A percentile compares a stretch with the other conserved stretches of the same genome.
Conservation (phyloP, 2,113 vertebrate species). For the Dascyllus trimaculatus region DNA sequence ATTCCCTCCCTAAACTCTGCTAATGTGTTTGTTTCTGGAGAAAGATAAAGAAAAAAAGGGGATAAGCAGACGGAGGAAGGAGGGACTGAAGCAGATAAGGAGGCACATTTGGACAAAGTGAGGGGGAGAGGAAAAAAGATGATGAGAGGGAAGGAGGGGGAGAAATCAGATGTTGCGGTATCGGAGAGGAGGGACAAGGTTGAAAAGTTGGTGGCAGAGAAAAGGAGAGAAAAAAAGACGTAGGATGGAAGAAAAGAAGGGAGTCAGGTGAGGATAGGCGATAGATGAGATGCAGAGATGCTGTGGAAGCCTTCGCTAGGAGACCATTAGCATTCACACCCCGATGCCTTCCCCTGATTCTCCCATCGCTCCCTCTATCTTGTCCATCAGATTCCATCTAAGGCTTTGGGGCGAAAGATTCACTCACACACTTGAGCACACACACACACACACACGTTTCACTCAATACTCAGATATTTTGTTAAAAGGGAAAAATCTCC, state of each 20-base stretch:
- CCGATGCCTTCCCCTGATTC: slow-evolving; percentile 52
- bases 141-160: not conserved
- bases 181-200: not conserved
- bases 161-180: not conserved
- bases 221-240: not conserved
- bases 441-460: slow-evolving; percentile 6
- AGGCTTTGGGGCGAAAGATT: slow-evolving; percentile 48
- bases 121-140: too few relatives aligned
- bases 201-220: not conserved
- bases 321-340: slow-evolving; percentile 77
- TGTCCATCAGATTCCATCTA: slow-evolving; percentile 70
- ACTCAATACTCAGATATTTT: not conserved
- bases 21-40: slow-evolving; percentile 64
- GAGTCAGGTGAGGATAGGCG: slow-evolving; percentile 59
- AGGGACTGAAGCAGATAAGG: slow-evolving; percentile 26
- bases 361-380: slow-evolving; percentile 60
- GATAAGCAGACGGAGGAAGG: not conserved
- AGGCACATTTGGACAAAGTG: not conserved
- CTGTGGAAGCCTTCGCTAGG: slow-evolving; percentile 58
- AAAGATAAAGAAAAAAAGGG: slow-evolving; percentile 42
- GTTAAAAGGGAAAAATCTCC: too few relatives aligned
- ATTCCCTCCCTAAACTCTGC: slow-evolving; percentile 45
- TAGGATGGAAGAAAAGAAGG: slow-evolving; percentile 1
- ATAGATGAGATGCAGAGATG: slow-evolving; percentile 51
- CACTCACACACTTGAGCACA: slow-evolving; percentile 19